phyloP scores from a whole-genome alignment of 1,140 invertebrate genomes.

The Kradibia gibbosae region DNA sequence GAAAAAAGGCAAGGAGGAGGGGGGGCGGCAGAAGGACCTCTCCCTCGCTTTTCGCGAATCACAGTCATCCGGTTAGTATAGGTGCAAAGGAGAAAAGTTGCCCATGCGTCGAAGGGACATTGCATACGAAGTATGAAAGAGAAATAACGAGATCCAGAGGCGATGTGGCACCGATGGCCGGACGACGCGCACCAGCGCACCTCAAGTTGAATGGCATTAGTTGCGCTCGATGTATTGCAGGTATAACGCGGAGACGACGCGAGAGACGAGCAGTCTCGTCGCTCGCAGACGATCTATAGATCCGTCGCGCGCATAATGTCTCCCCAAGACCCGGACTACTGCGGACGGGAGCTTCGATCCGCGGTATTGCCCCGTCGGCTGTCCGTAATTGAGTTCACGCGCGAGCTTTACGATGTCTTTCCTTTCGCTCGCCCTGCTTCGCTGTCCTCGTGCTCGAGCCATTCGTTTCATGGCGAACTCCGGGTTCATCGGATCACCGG shows the following conservation, averaged over 20 bases:
- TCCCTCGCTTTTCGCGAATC: background rate
- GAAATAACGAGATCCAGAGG: background rate
- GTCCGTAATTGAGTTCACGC: background rate
- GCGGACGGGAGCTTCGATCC: background rate
- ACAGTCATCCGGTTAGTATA: background rate
- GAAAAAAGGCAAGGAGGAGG: background rate
- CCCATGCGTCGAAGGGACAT: background rate
- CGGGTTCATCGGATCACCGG: too few species aligned
- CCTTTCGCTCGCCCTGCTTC: too few species aligned
- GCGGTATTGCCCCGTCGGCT: too few species aligned
- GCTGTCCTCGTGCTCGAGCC: too few species aligned
- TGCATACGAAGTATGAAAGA: background rate
- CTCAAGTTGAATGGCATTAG: conserved; percentile 22
- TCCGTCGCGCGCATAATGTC: background rate
- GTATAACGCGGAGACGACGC: background rate
- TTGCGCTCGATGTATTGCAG: background rate
- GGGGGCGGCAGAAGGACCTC: background rate
- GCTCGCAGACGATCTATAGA: background rate
- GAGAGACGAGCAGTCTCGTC: background rate
- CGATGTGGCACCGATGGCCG: background rate
- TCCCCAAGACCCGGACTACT: background rate
- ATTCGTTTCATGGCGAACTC: too few species aligned
- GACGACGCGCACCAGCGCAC: background rate
- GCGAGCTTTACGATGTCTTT: background rate
- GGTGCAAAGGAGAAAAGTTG: too few species aligned